Base-by-base conservation (phyloP, 2,113 vertebrate species). In the Bubo blakistoni region DNA sequence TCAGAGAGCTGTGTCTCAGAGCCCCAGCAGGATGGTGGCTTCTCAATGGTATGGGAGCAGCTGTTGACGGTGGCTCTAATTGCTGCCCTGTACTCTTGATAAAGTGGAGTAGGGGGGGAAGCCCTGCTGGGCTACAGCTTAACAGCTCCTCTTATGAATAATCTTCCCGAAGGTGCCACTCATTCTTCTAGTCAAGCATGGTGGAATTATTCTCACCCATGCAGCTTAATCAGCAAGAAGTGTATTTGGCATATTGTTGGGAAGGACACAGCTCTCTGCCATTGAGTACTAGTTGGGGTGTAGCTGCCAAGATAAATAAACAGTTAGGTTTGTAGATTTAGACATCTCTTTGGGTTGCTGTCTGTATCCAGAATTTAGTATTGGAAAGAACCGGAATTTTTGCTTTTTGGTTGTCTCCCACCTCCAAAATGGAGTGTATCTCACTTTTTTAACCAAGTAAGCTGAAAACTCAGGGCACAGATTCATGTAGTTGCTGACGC, bases 91-190 rank as follows among this genome's bases (percentile, higher is more conserved):
- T 46, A 81, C 66, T 82, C 59, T 89, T 95, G 94, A 97, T 87
- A 51, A 54, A 94, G 61, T 5, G 11, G 54, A 73, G 22, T 4
- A 3, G 10, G 55, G 51, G 40, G 54, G 19, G 14, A 92, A 81
- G 62, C 58, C 96, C 94, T 96, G 95, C 95, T 96, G 97, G 46
- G 91, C 69, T 97, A 10, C 90, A 97, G 61, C 55, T 96, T 94
- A 96, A 81, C 94, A 89, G 91, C 63, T 97, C 72, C 52, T 4
- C 92, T 78, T 26, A 20, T 87, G 88, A 96, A 97, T 92, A 80
- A 88, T 72, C 77, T 65, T 94, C 85, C 90, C 1, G 3, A 80
- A 91, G 89, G 88, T 94, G 91, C 81, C 52, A 6, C 82, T 95
- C 95, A 84, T 97, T 97, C 89, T 93, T 91, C 42, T 36, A 18